Evolutionary conservation across 2,888 invertebrate genomes (phyloP).

Genomic region (Agonopterix arenella): DNA sequence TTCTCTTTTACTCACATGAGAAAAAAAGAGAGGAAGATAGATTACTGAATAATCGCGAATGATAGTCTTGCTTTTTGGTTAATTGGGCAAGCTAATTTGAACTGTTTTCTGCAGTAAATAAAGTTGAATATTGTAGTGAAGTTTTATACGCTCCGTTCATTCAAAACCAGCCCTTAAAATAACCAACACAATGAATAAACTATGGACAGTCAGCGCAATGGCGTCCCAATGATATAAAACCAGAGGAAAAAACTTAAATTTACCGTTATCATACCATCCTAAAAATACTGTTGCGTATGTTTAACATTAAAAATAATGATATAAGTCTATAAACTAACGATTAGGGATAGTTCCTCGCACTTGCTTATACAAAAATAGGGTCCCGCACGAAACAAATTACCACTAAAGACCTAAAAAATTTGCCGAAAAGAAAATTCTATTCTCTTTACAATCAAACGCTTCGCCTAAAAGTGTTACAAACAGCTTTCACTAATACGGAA

Average conservation of each 20-base stretch:
- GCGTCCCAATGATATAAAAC: conserved; percentile 28
- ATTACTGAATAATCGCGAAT: no score
- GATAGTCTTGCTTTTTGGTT: no score
- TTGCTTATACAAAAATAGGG: conserved; percentile 1
- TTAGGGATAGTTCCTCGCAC: conserved; percentile 1
- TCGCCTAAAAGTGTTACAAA: not conserved
- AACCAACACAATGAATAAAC: not conserved
- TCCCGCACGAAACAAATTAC: conserved; percentile 6
- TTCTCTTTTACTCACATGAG: no score
- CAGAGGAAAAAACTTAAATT: conserved; percentile 56
- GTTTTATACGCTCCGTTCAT: no score
- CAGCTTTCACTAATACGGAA: conserved; percentile 11
- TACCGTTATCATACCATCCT: conserved; percentile 53
- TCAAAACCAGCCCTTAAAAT: not conserved
- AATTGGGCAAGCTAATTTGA: no score
- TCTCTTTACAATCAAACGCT: not conserved
- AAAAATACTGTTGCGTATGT: conserved; percentile 74
- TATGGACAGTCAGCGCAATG: conserved; percentile 30
- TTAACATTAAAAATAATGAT: conserved; percentile 74
- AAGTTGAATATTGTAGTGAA: no score
- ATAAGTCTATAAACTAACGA: conserved; percentile 16
- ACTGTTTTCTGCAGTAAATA: no score
- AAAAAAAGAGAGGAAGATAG: no score
- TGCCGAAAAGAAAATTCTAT: not conserved
- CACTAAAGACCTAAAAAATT: not conserved